Evolutionary conservation across 1,140 invertebrate genomes (phyloP).

Genomic region (Microplitis demolitor): DNA sequence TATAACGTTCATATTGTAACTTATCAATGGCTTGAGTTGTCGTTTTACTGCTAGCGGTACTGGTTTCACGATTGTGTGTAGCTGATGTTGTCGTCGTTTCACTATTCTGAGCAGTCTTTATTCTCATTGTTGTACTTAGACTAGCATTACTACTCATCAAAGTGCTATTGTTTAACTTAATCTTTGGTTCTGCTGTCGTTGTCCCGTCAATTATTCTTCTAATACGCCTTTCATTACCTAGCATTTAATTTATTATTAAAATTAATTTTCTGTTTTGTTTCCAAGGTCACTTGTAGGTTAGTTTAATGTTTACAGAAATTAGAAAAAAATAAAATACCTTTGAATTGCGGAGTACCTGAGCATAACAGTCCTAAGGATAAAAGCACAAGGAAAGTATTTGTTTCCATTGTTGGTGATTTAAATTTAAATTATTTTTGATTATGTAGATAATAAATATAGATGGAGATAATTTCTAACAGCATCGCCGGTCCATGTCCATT

Average conservation of each 20-base stretch:
- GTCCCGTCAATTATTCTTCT: constrained; percentile 6
- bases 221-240: not conserved
- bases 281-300: too few relatives aligned
- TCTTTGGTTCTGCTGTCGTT: constrained; percentile 13
- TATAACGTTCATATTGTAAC: not conserved
- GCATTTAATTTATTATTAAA: not conserved
- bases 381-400: too few relatives aligned
- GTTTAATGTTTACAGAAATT: too few relatives aligned
- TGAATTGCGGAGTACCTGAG: too few relatives aligned
- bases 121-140: constrained; percentile 2
- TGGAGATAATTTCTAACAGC: too few relatives aligned
- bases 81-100: not conserved
- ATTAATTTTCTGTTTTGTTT: not conserved
- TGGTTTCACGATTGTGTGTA: not conserved
- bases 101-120: not conserved
- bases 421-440: too few relatives aligned
- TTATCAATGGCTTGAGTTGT: not conserved
- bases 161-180: not conserved
- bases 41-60: not conserved
- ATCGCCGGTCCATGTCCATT: too few relatives aligned
- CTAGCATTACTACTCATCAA: not conserved
- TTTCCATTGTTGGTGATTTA: too few relatives aligned
- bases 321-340: too few relatives aligned
- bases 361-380: too few relatives aligned
- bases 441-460: too few relatives aligned